phyloP scores from a whole-genome alignment of 2,888 invertebrate genomes.

The Gastrophysa polygoni region DNA sequence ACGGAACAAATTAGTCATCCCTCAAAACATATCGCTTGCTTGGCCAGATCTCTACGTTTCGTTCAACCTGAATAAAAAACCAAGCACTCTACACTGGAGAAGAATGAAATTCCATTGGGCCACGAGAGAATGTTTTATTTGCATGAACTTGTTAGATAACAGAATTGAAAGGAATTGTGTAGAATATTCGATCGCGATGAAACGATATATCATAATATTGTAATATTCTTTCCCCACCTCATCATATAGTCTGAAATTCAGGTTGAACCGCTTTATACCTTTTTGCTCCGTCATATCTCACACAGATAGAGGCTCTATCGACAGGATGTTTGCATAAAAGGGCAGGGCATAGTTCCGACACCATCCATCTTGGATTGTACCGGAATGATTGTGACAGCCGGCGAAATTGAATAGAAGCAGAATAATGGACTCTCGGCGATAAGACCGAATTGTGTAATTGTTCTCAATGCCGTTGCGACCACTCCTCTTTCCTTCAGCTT shows the following conservation, averaged over 20 bases:
- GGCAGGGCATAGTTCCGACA: slow-evolving; percentile 43
- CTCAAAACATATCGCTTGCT: too few relatives aligned
- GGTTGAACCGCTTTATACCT: slow-evolving; percentile 30
- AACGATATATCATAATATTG: background rate
- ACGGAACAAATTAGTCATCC: too few relatives aligned
- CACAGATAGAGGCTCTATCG: slow-evolving; percentile 43
- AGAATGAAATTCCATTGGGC: too few relatives aligned
- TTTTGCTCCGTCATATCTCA: slow-evolving; percentile 43
- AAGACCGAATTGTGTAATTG: slow-evolving; percentile 54
- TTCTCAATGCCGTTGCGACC: slow-evolving; percentile 42
- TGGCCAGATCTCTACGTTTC: too few relatives aligned
- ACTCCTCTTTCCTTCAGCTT: slow-evolving; percentile 37
- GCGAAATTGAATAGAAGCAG: slow-evolving; percentile 50
- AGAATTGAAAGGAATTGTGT: background rate
- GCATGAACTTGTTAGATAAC: too few relatives aligned
- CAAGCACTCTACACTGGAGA: too few relatives aligned
- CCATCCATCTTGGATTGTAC: slow-evolving; percentile 54
- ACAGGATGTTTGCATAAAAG: slow-evolving; percentile 52
- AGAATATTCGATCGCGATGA: background rate
- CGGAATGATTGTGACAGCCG: slow-evolving; percentile 53
- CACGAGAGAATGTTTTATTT: too few relatives aligned
- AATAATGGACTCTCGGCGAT: slow-evolving; percentile 50
- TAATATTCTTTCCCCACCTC: background rate
- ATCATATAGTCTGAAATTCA: slow-evolving; percentile 10
- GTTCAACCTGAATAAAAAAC: too few relatives aligned